These are phyloP conservation scores for Rhopalosiphum padi DNA, from an alignment of 1,140 invertebrate species.

Conservation along the genomic window DNA sequence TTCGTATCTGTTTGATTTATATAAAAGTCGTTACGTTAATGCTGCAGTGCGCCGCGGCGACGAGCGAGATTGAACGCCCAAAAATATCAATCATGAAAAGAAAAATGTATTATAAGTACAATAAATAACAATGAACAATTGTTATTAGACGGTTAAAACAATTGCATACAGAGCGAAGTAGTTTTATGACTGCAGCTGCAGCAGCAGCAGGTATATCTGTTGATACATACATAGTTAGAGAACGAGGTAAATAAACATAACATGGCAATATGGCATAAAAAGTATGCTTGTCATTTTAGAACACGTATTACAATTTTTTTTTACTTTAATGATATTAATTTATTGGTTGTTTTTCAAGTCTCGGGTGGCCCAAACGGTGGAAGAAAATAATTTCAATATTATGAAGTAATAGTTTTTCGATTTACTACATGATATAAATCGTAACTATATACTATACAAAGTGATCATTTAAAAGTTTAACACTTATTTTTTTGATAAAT, in stretches of 20 bases:
- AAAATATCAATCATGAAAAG: not conserved
- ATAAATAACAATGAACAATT: not conserved
- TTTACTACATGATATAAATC: not conserved
- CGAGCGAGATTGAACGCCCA: not conserved
- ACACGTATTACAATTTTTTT: not conserved
- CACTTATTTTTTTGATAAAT: not conserved
- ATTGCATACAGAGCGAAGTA: not conserved
- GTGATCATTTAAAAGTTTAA: not conserved
- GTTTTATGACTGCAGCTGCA: not conserved
- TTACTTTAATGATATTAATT: not conserved
- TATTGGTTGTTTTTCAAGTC: not conserved
- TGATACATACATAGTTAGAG: not conserved
- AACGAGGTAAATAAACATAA: not conserved
- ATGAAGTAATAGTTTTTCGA: not conserved
- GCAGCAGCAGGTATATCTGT: not conserved
- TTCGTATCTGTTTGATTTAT: not conserved
- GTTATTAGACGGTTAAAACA: not conserved
- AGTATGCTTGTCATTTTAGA: not conserved
- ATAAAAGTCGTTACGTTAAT: not conserved
- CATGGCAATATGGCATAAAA: not conserved
- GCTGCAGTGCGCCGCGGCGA: not conserved
- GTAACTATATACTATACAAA: not conserved
- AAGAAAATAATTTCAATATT: not conserved
- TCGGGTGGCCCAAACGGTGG: not conserved
- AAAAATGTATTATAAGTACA: not conserved